phyloP scores from a whole-genome alignment of 2,888 invertebrate species.

The Drosophila robusta region DNA sequence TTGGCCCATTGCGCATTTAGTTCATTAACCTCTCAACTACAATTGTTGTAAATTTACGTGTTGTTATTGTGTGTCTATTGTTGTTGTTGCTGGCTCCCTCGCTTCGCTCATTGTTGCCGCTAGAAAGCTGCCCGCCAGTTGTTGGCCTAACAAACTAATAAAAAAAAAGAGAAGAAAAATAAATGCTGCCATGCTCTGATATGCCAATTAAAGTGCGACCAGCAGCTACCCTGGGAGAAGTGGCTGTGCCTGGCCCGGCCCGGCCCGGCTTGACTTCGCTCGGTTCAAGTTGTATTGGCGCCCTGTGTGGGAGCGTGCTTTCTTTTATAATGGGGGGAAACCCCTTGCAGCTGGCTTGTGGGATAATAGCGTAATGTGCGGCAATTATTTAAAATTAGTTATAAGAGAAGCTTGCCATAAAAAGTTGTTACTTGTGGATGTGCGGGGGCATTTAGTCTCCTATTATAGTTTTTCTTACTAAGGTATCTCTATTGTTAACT shows the following conservation, averaged over 20 bases:
- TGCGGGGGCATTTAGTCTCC: background rate
- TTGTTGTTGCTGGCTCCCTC: conserved; percentile 28
- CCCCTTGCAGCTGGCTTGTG: conserved; percentile 22
- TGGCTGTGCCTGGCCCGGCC: conserved; percentile 10
- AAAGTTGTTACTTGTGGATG: background rate
- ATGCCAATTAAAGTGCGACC: conserved; percentile 79
- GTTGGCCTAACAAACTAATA: conserved; percentile 69
- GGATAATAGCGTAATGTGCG: conserved; percentile 61
- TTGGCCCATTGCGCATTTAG: conserved; percentile 80
- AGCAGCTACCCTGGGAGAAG: conserved; percentile 36
- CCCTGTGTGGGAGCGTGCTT: conserved; percentile 59
- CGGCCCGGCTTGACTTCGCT: conserved; percentile 4
- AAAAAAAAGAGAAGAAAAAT: conserved; percentile 51
- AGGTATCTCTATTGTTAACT: background rate
- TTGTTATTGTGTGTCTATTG: conserved; percentile 29
- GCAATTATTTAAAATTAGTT: conserved; percentile 76
- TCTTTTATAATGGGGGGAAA: conserved; percentile 26
- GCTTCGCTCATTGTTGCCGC: conserved; percentile 62
- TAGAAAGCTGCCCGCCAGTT: conserved; percentile 57
- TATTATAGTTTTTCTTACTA: background rate
- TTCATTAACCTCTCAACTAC: conserved; percentile 80
- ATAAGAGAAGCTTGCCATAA: conserved; percentile 39
- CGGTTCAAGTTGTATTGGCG: conserved; percentile 2
- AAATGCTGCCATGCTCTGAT: conserved; percentile 63
- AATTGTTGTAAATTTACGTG: conserved; percentile 72